A percentile compares a stretch with the other conserved stretches of the same genome.
These are phyloP conservation scores for Clanis bilineata DNA, from an alignment of 2,888 invertebrate genomes.

Conservation along the genomic window DNA sequence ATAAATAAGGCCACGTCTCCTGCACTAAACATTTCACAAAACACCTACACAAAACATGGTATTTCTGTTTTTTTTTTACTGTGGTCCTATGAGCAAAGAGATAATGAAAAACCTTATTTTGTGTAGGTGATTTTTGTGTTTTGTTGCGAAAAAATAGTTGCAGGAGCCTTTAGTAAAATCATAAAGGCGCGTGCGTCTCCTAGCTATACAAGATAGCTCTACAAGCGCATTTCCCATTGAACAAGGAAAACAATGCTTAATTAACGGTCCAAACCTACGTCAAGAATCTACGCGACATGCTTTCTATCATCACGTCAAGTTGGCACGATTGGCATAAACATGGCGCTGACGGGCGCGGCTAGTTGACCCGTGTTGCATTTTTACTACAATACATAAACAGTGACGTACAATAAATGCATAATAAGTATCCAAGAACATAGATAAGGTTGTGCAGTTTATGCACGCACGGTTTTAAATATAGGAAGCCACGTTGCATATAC, in stretches of 20 bases:
- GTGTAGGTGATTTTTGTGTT: too few relatives aligned
- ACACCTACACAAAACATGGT: too few relatives aligned
- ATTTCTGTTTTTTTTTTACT: too few relatives aligned
- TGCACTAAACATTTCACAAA: too few relatives aligned
- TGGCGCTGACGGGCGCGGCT: constrained; percentile 1
- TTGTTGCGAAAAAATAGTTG: too few relatives aligned
- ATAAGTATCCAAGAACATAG: neutral
- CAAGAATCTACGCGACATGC: neutral
- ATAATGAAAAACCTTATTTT: too few relatives aligned
- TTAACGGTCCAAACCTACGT: neutral
- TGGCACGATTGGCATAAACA: neutral
- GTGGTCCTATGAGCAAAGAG: too few relatives aligned
- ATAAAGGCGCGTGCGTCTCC: too few relatives aligned
- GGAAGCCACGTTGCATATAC: neutral
- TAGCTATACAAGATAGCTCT: neutral
- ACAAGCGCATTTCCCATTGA: neutral
- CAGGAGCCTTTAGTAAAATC: too few relatives aligned
- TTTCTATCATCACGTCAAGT: constrained; percentile 1
- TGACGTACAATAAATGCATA: constrained; percentile 7
- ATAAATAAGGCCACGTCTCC: too few relatives aligned
- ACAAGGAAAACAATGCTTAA: neutral
- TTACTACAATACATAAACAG: neutral
- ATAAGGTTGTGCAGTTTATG: neutral
- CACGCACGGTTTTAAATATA: constrained; percentile 4
- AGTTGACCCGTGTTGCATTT: constrained; percentile 1